Evolutionary conservation across 2,797 vertebrate genomes (phyloP), one percentile per base, ranked within the genome.

Genomic region (Anableps anableps): DNA sequence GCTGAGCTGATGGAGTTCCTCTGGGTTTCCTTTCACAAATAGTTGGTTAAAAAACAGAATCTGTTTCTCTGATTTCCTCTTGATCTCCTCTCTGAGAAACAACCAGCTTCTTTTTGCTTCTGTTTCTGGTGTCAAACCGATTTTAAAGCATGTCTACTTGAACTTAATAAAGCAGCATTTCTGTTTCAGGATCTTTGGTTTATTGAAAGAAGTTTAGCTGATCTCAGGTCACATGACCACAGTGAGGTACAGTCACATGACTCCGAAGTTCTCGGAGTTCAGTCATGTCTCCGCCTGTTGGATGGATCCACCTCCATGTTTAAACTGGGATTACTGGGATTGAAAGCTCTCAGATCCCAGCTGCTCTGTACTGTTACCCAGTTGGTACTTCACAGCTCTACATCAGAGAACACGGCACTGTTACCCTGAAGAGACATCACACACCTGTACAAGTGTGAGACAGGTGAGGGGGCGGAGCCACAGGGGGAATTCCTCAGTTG

Each of bases 321-420:
- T 72, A 68, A 75, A 83, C 78, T 72, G 81, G 81, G 84, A 80
- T 85, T 80, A 80, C 48, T 72, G 78, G 64, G 81, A 7, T 80
- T 72, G 71, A 58, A 77, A 66, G 0, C 1, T 41, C 64, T 48
- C 47, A 58, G 19, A 79, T 78, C 77, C 74, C n/a, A 76, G 36
- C 60, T 70, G 43, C 47, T 43, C n/a, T 51, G 72, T 7, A 48
- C 31, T 45, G 72, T 29, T 80, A 53, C 55, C 16, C 75, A 26
- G 29, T 64, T 45, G 23, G n/a, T 10, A 68, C 36, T 68, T 68
- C 64, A 38, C 64, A 68, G 64, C 64, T 68, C 21, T 29, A 43
- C 50, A 68, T 23, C 74, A 62, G 41, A 75, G 41, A 11, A 62
- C 55, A 47, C 55, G n/a, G 5, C 36, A 11, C 64, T 68, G 21